Evolutionary conservation across 2,113 vertebrate genomes (phyloP).

Genomic region (Amblyornis subalaris): DNA sequence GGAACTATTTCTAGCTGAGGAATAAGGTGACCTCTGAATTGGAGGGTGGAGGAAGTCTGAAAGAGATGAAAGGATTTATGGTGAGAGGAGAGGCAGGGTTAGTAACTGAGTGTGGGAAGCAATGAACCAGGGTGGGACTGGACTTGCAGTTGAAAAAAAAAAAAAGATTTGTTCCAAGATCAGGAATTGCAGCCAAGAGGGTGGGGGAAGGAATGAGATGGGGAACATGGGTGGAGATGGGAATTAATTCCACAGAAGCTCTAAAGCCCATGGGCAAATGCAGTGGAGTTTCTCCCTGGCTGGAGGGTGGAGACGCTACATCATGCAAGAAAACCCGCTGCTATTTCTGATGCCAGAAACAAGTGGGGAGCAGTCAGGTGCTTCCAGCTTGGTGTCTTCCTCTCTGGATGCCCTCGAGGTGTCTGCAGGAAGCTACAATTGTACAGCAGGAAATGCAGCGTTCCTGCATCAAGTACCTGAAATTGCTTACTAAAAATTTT

Average conservation of each 20-base stretch:
- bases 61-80: conserved; percentile 13
- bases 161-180: background rate
- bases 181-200: conserved; percentile 32
- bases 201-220: conserved; percentile 14
- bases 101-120: conserved; percentile 37
- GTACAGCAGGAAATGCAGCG: background rate
- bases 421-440: background rate
- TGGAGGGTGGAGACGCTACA: conserved; percentile 20
- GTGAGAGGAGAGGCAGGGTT: background rate
- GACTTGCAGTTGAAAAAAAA: background rate
- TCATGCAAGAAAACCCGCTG: background rate
- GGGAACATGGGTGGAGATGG: conserved; percentile 46
- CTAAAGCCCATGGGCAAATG: conserved; percentile 9
- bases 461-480: background rate
- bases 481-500: background rate
- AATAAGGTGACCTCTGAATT: background rate
- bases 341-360: conserved; percentile 49
- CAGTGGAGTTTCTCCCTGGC: conserved; percentile 38
- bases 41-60: background rate
- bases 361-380: conserved; percentile 19
- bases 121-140: conserved; percentile 16
- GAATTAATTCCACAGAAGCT: conserved; percentile 45
- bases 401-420: background rate
- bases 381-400: conserved; percentile 25
- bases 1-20: background rate